Evolutionary conservation across 2,797 vertebrate genomes (phyloP).

Genomic region (Triplophysa yarkandensis): DNA sequence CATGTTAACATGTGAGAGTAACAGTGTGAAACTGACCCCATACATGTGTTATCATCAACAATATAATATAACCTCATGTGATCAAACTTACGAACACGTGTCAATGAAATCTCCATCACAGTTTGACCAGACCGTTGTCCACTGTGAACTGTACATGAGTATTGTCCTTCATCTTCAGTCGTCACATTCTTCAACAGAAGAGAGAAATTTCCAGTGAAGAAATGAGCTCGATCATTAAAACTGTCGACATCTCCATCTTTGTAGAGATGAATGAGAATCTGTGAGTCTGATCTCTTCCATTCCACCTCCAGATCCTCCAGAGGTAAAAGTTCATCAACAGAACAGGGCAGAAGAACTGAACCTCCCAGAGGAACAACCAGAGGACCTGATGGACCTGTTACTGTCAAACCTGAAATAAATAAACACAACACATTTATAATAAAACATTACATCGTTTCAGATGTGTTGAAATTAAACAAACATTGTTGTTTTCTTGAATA

Average conservation of each 20-base stretch:
- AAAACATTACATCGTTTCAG: too few relatives aligned
- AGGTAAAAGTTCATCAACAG: not conserved
- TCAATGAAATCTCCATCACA: not conserved
- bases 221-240: not conserved
- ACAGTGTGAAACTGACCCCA: too few relatives aligned
- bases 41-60: too few relatives aligned
- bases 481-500: too few relatives aligned
- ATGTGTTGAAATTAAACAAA: too few relatives aligned
- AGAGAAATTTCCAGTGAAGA: conserved; percentile 7
- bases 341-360: conserved; percentile 1
- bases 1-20: too few relatives aligned
- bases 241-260: not conserved
- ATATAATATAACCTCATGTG: too few relatives aligned
- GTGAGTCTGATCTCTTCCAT: not conserved
- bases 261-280: not conserved
- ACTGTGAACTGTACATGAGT: not conserved
- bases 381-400: not conserved
- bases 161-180: conserved; percentile 2
- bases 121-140: not conserved
- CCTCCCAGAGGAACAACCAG: conserved; percentile 2
- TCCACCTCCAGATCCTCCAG: not conserved
- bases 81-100: not conserved
- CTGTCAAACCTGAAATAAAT: not conserved
- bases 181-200: not conserved
- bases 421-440: too few relatives aligned